Base-by-base conservation (phyloP, 1,140 invertebrate species). In the Ips typographus region DNA sequence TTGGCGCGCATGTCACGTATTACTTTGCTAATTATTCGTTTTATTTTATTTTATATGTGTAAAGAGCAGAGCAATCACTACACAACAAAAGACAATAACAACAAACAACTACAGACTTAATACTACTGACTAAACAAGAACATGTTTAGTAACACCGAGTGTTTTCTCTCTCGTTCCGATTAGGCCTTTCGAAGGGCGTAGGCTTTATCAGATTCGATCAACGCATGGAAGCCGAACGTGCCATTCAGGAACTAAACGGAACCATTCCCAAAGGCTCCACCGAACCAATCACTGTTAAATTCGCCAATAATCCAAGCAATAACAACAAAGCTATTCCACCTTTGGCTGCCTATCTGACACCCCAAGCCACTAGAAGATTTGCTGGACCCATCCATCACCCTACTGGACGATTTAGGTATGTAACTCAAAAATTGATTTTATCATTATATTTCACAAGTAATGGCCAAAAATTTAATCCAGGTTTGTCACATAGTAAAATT, bases 131-230 rank as follows among this genome's bases (percentile, higher is more conserved):
- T 22, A 8, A 49, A 49, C 44, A 49, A 49, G n/a, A 55, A 8
- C n/a, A 55, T 38, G 6, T 37, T 55, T 55, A 22, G 6, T 55
- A 22, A 22, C 22, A 22, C 22, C 22, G 22, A 22, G 22, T 22
- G 22, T 22, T 22, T 63, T 56, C 37, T 44, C 43, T 59, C 22
- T 22, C 22, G 22, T 22, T 22, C 22, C 22, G 22, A 22, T 22
- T 62, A 93, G 96, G 96, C 78, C 86, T 98, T 76, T 99, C 97
- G 60, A 99, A 99, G 86, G 98, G 98, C 70, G 98, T 99, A 71
- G 98, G 98, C 56, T 99, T 99, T 84, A 98, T 99, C 77, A 89
- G 98, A 71, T 99, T 99, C 83, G 98, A 99, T 83, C 95, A 98
- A 82, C 91, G 96, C 67, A 88, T 94, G 73, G 97, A 99, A 83